phyloP scores from a whole-genome alignment of 2,888 invertebrate species.

The Nemoura dubitans region DNA sequence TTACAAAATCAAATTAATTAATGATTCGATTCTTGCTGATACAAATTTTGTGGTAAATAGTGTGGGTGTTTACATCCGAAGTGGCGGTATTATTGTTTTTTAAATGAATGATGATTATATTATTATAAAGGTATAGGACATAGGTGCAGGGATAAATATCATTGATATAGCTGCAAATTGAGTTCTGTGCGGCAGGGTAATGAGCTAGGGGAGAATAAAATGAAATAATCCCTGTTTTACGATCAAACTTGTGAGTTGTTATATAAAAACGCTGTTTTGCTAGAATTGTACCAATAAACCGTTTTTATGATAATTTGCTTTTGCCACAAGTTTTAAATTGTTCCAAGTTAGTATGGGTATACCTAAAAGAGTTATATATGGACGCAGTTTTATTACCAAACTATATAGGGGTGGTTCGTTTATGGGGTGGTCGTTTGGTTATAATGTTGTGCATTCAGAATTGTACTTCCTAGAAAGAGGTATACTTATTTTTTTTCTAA shows the following conservation, averaged over 20 bases:
- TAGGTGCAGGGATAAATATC: background rate
- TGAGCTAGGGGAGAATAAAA: background rate
- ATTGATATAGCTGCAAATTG: background rate
- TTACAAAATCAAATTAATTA: too few species aligned
- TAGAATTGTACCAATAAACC: background rate
- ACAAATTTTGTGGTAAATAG: too few species aligned
- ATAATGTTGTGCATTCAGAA: background rate
- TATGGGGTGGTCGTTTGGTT: background rate
- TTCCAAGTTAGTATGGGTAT: background rate
- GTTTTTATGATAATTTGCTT: background rate
- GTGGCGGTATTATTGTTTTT: too few species aligned
- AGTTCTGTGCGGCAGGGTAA: background rate
- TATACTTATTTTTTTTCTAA: background rate
- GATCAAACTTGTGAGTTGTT: background rate
- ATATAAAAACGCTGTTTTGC: background rate
- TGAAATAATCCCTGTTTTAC: background rate
- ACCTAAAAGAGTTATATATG: background rate
- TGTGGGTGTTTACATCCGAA: too few species aligned
- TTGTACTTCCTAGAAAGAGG: slow-evolving; percentile 4
- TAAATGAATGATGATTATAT: too few species aligned
- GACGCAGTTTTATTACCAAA: background rate
- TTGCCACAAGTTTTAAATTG: background rate
- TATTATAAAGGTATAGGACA: too few species aligned
- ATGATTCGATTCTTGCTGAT: too few species aligned
- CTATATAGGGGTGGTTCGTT: background rate